Base-by-base conservation (phyloP, 1,140 invertebrate genomes). In the Panagrolaimus sp. region DNA sequence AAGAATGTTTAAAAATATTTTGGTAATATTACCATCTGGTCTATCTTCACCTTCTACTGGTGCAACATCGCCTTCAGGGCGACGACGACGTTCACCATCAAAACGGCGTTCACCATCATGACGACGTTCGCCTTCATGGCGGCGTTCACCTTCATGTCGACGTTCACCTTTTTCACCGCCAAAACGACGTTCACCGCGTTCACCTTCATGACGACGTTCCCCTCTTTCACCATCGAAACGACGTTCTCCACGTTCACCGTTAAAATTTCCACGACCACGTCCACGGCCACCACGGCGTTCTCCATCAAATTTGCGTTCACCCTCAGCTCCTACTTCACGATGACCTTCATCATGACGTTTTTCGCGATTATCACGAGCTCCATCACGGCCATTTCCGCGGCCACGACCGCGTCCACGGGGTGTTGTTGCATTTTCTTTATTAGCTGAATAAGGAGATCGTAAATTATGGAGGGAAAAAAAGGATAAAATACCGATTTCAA, bases 211-310 rank as follows among this genome's bases (percentile, higher is more conserved):
- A 4, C 43, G 45, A 5, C 42, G 20, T 20, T 31, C 65, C 16
- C 47, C 65, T 5, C 38, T n/a, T 43, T 42, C 23, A 9, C 9
- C 9, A 25, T 20, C n/a, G 9, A 11, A 46, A 23, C n/a, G 23
- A 3, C 46, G 45, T 20, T 9, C 16, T 23, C 20, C 44, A 14
- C 65, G 9, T 31, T 47, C 65, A 13, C 38, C 9, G 8, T 42
- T 9, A 27, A 42, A n/a, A 48, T n/a, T 9, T n/a, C 13, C 9
- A 42, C 43, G 27, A 9, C 44, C 14, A 46, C 13, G 23, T 14
- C 43, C 65, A 16, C 42, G 67, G 44, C 67, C 51, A 31, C 53
- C 67, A n/a, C 67, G 38, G 20, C 31, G 11, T 53, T 53, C 48
- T 53, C 48, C 48, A 9, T 53, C 48, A 53, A 38, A 38, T 38